These are phyloP conservation scores for Regulus satrapa DNA, from an alignment of 2,113 vertebrate species.

Conservation along the genomic window DNA sequence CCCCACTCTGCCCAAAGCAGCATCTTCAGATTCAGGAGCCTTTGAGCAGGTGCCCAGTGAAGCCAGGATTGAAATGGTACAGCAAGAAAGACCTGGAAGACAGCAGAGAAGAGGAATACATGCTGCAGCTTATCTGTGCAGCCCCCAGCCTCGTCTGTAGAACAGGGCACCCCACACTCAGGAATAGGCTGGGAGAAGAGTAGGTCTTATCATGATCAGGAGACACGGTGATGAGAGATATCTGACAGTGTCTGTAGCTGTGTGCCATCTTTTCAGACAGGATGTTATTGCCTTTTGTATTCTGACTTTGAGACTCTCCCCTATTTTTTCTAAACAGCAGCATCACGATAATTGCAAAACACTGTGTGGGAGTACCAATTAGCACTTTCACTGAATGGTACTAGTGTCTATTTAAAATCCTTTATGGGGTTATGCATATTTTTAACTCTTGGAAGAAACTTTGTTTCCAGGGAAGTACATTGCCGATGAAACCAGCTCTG, in stretches of 20 bases:
- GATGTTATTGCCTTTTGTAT: neutral
- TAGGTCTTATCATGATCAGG: fast-evolving
- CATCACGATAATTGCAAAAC: neutral
- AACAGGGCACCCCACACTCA: neutral
- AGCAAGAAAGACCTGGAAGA: neutral
- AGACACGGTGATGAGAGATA: neutral
- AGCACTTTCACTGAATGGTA: neutral
- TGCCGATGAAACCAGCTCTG: neutral
- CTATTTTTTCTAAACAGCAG: neutral
- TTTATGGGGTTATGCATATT: neutral
- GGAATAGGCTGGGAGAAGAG: neutral
- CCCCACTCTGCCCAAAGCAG: neutral
- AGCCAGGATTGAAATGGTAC: neutral
- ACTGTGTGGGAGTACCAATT: constrained; percentile 5
- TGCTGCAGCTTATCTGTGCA: neutral
- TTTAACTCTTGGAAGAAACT: constrained; percentile 31
- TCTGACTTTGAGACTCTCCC: neutral
- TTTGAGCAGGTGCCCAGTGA: neutral
- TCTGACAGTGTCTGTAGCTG: neutral
- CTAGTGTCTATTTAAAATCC: neutral
- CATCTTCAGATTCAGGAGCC: neutral
- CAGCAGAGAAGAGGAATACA: neutral
- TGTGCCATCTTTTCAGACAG: neutral
- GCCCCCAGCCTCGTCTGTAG: neutral
- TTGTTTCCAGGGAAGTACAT: neutral